phyloP scores from a whole-genome alignment of 2,797 vertebrate genomes.

The Cephalopachus bancanus region DNA sequence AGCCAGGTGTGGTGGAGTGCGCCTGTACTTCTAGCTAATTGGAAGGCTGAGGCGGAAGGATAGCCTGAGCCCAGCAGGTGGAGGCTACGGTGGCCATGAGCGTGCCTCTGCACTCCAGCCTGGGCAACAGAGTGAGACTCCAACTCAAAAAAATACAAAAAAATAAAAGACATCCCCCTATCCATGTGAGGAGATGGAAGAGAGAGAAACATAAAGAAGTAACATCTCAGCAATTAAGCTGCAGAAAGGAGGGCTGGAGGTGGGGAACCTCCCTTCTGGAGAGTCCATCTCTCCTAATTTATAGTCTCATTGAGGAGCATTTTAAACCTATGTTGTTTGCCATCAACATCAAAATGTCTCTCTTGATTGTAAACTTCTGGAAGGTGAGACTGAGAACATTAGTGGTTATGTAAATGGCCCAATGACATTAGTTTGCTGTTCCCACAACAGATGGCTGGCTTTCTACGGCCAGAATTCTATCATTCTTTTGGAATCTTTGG shows the following conservation, averaged over 20 bases:
- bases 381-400: not conserved
- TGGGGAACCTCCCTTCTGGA: not conserved
- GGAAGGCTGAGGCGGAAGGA: no score
- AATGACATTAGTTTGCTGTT: not conserved
- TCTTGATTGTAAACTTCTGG: not conserved
- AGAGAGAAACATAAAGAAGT: not conserved
- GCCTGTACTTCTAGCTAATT: no score
- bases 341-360: not conserved
- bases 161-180: not conserved
- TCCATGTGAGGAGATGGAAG: not conserved
- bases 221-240: no score
- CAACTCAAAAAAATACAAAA: not conserved
- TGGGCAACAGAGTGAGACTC: not conserved
- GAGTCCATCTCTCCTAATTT: not conserved
- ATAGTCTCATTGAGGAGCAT: not conserved
- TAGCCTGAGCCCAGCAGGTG: no score
- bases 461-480: not conserved
- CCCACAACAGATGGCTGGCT: not conserved
- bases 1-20: no score
- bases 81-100: no score
- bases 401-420: not conserved
- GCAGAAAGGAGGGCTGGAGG: not conserved
- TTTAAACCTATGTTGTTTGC: constrained; percentile 1
- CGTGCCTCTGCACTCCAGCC: no score
- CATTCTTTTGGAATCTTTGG: not conserved